Evolutionary conservation across 2,888 invertebrate species (phyloP).

Genomic region (Cryptus viduatorius): DNA sequence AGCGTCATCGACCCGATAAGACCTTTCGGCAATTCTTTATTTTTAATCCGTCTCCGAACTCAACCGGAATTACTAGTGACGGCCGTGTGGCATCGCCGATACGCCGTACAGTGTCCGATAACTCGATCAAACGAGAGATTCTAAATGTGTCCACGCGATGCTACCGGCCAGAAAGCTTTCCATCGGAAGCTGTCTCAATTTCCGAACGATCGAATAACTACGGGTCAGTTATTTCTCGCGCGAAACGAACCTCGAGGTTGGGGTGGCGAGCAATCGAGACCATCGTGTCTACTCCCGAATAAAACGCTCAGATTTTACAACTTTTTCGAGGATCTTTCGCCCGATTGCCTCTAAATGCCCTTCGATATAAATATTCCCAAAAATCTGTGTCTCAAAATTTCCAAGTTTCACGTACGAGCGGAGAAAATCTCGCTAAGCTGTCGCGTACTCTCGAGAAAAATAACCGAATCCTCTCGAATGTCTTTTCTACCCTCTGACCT

Average conservation of each 20-base stretch:
- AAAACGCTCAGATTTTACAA: background rate
- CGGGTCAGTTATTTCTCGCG: slow-evolving; percentile 68
- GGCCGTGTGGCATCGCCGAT: slow-evolving; percentile 7
- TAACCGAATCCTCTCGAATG: too few species aligned
- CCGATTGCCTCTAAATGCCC: slow-evolving; percentile 14
- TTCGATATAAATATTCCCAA: slow-evolving; percentile 21
- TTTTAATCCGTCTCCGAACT: slow-evolving; percentile 43
- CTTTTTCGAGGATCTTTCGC: slow-evolving; percentile 16
- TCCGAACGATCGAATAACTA: slow-evolving; percentile 52
- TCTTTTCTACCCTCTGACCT: background rate
- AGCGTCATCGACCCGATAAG: slow-evolving; percentile 37
- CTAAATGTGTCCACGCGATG: slow-evolving; percentile 52
- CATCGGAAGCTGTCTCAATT: slow-evolving; percentile 35
- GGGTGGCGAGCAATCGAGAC: background rate
- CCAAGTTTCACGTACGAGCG: background rate
- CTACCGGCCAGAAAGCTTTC: background rate
- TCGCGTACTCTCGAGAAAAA: slow-evolving; percentile 1
- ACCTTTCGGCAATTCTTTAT: slow-evolving; percentile 35
- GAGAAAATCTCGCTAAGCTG: background rate
- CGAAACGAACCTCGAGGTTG: slow-evolving; percentile 31
- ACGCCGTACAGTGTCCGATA: background rate
- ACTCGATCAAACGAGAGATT: slow-evolving; percentile 50
- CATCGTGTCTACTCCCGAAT: background rate
- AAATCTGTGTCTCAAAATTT: background rate
- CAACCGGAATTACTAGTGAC: slow-evolving; percentile 47